These are phyloP conservation scores for Sebastes vulpes DNA, from an alignment of 2,797 vertebrate genomes.

Conservation along the genomic window DNA sequence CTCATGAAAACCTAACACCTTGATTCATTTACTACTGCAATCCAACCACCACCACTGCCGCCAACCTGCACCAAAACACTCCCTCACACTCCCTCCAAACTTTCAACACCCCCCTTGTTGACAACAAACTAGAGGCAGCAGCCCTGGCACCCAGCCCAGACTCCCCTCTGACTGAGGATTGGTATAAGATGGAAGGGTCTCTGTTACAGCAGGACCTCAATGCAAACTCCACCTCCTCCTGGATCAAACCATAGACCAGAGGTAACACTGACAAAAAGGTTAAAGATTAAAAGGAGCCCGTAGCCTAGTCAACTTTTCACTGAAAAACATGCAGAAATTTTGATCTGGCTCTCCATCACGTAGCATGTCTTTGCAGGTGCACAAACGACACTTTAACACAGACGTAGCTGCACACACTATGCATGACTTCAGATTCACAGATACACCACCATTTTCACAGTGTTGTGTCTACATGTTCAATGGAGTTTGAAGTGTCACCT, in stretches of 20 bases:
- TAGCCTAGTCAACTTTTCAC: constrained; percentile 23
- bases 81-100: constrained; percentile 78
- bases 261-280: constrained; percentile 73
- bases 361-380: constrained; percentile 55
- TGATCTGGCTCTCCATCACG: constrained; percentile 44
- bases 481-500: constrained; percentile 42
- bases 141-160: constrained; percentile 88
- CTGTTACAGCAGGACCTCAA: constrained; percentile 93
- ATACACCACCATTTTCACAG: constrained; percentile 56
- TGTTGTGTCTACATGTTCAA: constrained; percentile 59
- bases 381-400: constrained; percentile 36
- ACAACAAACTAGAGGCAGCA: constrained; percentile 83
- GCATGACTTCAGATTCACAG: constrained; percentile 53
- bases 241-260: constrained; percentile 92
- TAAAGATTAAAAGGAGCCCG: constrained; percentile 17
- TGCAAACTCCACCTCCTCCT: constrained; percentile 92
- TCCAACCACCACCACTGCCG: constrained; percentile 72
- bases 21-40: constrained; percentile 73
- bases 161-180: constrained; percentile 88
- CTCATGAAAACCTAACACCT: constrained; percentile 70
- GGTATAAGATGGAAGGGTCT: constrained; percentile 90
- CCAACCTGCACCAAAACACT: constrained; percentile 82
- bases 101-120: constrained; percentile 71
- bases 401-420: constrained; percentile 49
- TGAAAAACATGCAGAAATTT: constrained; percentile 14